Evolutionary conservation across 2,797 vertebrate genomes (phyloP).

Genomic region (Sebastes kiyomatsui): DNA sequence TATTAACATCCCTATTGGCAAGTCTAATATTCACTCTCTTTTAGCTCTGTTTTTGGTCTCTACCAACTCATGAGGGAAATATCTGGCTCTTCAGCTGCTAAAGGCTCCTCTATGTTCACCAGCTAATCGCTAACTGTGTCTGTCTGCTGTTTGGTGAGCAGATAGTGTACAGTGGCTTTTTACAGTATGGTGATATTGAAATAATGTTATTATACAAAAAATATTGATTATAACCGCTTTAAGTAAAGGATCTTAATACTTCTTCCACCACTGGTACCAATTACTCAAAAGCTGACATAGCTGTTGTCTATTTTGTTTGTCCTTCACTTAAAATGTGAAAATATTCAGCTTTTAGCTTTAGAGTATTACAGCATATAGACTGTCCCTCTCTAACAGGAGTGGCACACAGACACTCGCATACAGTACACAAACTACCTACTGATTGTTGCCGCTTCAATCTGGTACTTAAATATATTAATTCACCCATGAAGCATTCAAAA

Average conservation of each 20-base stretch:
- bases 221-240: too few species aligned
- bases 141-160: not conserved
- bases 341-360: not conserved
- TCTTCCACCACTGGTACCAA: not conserved
- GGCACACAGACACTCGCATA: not conserved
- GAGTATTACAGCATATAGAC: not conserved
- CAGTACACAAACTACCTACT: not conserved
- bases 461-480: slow-evolving; percentile 44
- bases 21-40: not conserved
- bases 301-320: not conserved
- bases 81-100: not conserved
- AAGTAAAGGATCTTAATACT: not conserved
- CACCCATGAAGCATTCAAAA: slow-evolving; percentile 28
- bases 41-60: not conserved
- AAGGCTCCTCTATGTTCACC: not conserved
- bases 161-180: not conserved
- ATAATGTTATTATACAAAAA: not conserved
- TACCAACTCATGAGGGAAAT: not conserved
- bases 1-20: too few species aligned
- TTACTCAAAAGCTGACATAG: not conserved
- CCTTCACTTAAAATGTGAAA: not conserved
- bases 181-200: not conserved
- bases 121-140: not conserved
- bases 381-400: too few species aligned
- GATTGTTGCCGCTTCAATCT: slow-evolving; percentile 10